A percentile compares a stretch with the other conserved stretches of the same genome.
Conservation (phyloP, 2,113 vertebrate genomes). For the Bos javanicus region DNA sequence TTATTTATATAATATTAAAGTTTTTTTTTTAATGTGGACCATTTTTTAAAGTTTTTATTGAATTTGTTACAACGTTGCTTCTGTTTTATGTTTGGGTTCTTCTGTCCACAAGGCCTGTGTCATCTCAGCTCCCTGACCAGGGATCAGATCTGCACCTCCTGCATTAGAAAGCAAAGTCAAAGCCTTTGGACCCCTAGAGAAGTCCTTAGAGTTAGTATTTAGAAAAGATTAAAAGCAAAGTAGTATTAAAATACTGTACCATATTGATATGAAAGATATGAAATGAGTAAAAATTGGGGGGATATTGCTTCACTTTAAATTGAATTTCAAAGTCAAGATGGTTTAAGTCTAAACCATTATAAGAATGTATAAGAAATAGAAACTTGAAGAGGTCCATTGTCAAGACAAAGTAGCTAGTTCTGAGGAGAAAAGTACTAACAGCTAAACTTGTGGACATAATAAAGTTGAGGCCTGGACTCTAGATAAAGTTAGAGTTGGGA, state of each 20-base stretch:
- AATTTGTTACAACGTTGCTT: not conserved
- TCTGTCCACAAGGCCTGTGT: not conserved
- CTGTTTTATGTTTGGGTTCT: not conserved
- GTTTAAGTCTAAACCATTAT: not conserved
- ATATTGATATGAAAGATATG: not conserved
- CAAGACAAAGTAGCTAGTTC: not conserved
- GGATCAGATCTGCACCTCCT: not conserved
- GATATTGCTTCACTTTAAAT: not conserved
- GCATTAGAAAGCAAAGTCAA: not conserved
- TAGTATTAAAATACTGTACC: not conserved
- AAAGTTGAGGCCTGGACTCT: not conserved
- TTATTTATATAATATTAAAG: not conserved
- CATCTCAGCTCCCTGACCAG: not conserved
- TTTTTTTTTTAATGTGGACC: not conserved
- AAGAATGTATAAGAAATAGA: not conserved
- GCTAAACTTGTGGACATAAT: not conserved
- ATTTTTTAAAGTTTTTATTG: not conserved
- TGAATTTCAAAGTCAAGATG: not conserved
- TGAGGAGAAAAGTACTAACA: not conserved
- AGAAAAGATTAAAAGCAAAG: not conserved
- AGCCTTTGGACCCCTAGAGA: not conserved
- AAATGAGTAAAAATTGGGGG: not conserved
- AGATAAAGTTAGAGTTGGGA: no score
- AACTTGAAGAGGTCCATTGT: not conserved
- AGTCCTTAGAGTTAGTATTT: not conserved